A percentile compares a stretch with the other conserved stretches of the same genome.
Conservation (phyloP, 1,140 invertebrate species). For the Drosophila grimshawi region DNA sequence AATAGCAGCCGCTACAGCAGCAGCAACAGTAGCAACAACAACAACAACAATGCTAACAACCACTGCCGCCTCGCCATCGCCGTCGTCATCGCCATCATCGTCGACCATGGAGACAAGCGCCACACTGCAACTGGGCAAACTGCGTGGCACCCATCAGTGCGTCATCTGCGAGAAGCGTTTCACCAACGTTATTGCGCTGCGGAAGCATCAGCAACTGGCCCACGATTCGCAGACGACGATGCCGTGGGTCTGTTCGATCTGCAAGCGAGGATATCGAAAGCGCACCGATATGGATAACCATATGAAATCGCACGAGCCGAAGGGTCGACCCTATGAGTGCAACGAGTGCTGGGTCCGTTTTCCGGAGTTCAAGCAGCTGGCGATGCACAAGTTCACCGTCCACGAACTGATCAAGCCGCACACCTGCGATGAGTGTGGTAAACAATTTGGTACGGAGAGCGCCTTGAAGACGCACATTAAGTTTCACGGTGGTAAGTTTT, state of each 20-base stretch:
- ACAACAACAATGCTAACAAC: conserved; percentile 21
- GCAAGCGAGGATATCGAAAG: conserved; percentile 77
- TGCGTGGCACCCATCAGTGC: conserved; percentile 68
- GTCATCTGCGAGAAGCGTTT: conserved; percentile 71
- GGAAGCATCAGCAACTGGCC: conserved; percentile 75
- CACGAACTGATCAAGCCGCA: conserved; percentile 77
- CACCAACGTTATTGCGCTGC: conserved; percentile 72
- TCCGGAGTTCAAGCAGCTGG: conserved; percentile 73
- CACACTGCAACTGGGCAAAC: conserved; percentile 44
- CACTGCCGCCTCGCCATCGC: conserved; percentile 48
- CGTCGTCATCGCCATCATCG: conserved; percentile 67
- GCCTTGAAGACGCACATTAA: conserved; percentile 84
- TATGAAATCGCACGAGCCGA: conserved; percentile 78
- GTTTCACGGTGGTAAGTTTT: conserved; percentile 84
- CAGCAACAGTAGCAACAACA: background rate
- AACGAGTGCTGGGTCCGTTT: conserved; percentile 75
- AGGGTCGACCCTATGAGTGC: conserved; percentile 76
- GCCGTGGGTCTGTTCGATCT: conserved; percentile 74
- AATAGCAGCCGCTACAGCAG: background rate
- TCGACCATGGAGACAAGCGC: conserved; percentile 52
- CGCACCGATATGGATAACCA: conserved; percentile 78
- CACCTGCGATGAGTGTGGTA: conserved; percentile 77
- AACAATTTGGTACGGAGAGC: conserved; percentile 82
- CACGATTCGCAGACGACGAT: conserved; percentile 71
- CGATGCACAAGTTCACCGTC: conserved; percentile 78